Base-by-base conservation (phyloP, 2,797 vertebrate genomes). In the Sphenodon punctatus region DNA sequence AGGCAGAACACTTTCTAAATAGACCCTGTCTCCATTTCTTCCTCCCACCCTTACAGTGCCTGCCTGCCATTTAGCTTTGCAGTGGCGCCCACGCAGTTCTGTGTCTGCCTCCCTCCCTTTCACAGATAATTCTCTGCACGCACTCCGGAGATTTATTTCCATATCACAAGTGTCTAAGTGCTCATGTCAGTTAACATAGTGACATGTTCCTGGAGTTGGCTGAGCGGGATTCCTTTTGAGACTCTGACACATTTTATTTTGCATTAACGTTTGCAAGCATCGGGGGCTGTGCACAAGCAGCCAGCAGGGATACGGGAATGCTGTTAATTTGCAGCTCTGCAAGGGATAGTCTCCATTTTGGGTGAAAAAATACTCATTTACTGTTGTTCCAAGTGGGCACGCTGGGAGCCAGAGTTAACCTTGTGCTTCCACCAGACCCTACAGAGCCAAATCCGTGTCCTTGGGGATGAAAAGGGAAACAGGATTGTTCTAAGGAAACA, bases 381-480 rank as follows among this genome's bases (percentile, higher is more conserved):
- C 46, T 67, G 69, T 61, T 32, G 67, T 85, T 90, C 69, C 58
- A 79, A 80, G 87, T 19, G 69, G 82, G 85, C 73, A 64, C 66
- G 79, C 78, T 77, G 6, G 42, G 77, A 84, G 73, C 23, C 49
- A 11, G 30, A 14, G 19, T 48, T 83, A 70, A 58, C 49, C 73
- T 8, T 2, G 78, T 32, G 51, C 73, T 36, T 56, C 59, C 68
- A 69, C 65, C 85, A 60, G 67, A 51, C n/a, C 68, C 84, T 86
- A 67, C 79, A 46, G 51, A 77, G 38, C 25, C 49, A 63, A 77
- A 58, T 43, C 32, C 75, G 68, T 80, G 25, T 51, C 78, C 67
- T 32, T 64, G 61, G 65, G 38, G 30, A 73, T 36, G 6, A 3
- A 10, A 70, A 56, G 59, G 84, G 74, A 82, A 72, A 72, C 6